Evolutionary conservation across 1,140 invertebrate genomes (phyloP).

Genomic region (Drosophila albomicans): DNA sequence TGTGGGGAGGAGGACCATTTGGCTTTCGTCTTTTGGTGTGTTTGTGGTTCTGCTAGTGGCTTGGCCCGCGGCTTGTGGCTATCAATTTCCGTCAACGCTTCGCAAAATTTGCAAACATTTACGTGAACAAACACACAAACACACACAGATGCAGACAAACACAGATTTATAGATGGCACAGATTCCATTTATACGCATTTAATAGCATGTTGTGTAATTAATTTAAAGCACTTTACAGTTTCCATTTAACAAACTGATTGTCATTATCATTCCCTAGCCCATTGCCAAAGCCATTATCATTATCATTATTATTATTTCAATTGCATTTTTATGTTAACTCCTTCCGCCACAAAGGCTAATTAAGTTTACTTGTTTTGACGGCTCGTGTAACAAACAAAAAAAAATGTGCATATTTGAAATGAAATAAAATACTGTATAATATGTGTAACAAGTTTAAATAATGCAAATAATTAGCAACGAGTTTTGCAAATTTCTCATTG

Average conservation of each 20-base stretch:
- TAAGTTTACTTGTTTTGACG: constrained; percentile 46
- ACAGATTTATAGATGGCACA: constrained; percentile 28
- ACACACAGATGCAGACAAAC: not conserved
- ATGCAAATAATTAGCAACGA: constrained; percentile 23
- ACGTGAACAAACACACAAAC: not conserved
- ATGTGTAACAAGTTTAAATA: constrained; percentile 15
- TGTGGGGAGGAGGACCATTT: constrained; percentile 28
- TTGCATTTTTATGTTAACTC: constrained; percentile 27
- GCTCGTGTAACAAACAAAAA: constrained; percentile 28
- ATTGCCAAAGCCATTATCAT: constrained; percentile 25
- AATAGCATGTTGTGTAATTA: constrained; percentile 62
- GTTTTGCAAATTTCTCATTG: constrained; percentile 14
- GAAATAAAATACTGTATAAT: constrained; percentile 30
- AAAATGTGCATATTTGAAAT: constrained; percentile 24
- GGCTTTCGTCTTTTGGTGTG: constrained; percentile 70
- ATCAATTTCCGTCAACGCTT: constrained; percentile 59
- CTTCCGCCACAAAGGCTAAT: constrained; percentile 28
- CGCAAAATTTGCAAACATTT: constrained; percentile 3
- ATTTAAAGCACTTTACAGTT: constrained; percentile 66
- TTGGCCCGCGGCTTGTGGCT: constrained; percentile 53
- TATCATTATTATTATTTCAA: constrained; percentile 37
- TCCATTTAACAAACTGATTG: constrained; percentile 35
- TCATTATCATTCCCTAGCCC: constrained; percentile 19
- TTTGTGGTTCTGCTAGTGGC: constrained; percentile 59
- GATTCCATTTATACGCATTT: constrained; percentile 59